Evolutionary conservation across 2,797 vertebrate genomes (phyloP).

Genomic region (Odontamblyopus lacepedii): DNA sequence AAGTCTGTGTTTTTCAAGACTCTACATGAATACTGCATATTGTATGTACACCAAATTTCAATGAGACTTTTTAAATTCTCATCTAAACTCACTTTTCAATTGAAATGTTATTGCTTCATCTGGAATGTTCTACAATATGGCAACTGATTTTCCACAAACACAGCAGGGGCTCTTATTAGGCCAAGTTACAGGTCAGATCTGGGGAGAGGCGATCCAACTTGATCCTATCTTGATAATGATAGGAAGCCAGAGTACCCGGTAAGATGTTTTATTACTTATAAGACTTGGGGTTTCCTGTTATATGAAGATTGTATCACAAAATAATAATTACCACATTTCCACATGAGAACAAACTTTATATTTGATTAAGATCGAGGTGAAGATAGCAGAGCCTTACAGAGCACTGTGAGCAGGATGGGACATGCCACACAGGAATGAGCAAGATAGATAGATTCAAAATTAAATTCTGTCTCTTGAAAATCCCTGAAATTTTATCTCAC

Average conservation of each 20-base stretch:
- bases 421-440: constrained; percentile 55
- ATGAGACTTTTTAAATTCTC: too few species aligned
- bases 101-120: neutral
- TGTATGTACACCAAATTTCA: too few species aligned
- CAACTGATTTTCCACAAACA: neutral
- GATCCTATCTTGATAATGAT: neutral
- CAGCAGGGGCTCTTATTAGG: neutral
- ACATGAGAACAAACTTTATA: constrained; percentile 1
- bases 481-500: constrained; percentile 11
- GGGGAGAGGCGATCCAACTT: neutral
- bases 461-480: constrained; percentile 38
- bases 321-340: neutral
- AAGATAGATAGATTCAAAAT: constrained; percentile 54
- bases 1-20: too few species aligned
- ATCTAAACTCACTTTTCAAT: too few species aligned
- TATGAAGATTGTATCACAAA: neutral
- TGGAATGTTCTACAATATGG: neutral
- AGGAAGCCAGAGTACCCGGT: neutral
- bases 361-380: constrained; percentile 2
- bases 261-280: neutral
- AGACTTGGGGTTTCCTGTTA: neutral
- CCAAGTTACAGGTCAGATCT: neutral
- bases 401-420: constrained; percentile 49
- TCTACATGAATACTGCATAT: too few species aligned
- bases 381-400: constrained; percentile 9